Percentiles rank a stretch among this genome's conserved stretches.
Evolutionary conservation across 2,797 vertebrate genomes (phyloP).

Genomic region (Rhabdomys pumilio): DNA sequence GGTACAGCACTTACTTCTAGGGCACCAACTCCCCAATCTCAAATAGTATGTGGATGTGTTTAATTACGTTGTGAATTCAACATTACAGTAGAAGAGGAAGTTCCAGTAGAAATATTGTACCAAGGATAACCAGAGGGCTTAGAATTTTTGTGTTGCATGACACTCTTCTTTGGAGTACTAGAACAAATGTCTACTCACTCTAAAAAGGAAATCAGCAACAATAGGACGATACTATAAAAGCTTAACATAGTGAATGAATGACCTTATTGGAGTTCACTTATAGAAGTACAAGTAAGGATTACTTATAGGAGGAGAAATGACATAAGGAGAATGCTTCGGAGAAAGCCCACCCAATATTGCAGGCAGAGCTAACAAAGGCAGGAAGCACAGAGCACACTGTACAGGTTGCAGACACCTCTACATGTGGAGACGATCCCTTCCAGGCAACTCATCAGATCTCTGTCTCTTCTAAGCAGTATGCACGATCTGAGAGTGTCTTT

Average conservation of each 20-base stretch:
- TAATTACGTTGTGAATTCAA: constrained; percentile 24
- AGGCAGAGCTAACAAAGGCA: neutral
- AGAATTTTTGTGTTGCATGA: neutral
- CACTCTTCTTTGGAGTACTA: neutral
- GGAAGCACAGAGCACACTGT: neutral
- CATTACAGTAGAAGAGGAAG: neutral
- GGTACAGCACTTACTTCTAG: neutral
- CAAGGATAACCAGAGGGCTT: neutral
- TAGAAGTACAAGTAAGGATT: neutral
- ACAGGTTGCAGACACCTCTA: neutral
- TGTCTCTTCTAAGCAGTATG: neutral
- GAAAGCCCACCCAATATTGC: neutral
- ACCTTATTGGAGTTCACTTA: neutral
- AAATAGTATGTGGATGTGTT: neutral
- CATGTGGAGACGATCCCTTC: neutral
- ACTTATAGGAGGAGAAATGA: neutral
- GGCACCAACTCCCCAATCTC: neutral
- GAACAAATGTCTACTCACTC: neutral
- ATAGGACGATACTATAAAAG: neutral
- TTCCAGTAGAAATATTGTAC: neutral
- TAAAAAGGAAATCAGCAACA: neutral
- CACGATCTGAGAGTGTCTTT: neutral
- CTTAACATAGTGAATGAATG: neutral
- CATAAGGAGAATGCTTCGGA: neutral
- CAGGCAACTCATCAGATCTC: neutral